Percentiles rank a stretch among this genome's conserved stretches.
Conservation (phyloP, 2,113 vertebrate species). For the Scolopax mira region DNA sequence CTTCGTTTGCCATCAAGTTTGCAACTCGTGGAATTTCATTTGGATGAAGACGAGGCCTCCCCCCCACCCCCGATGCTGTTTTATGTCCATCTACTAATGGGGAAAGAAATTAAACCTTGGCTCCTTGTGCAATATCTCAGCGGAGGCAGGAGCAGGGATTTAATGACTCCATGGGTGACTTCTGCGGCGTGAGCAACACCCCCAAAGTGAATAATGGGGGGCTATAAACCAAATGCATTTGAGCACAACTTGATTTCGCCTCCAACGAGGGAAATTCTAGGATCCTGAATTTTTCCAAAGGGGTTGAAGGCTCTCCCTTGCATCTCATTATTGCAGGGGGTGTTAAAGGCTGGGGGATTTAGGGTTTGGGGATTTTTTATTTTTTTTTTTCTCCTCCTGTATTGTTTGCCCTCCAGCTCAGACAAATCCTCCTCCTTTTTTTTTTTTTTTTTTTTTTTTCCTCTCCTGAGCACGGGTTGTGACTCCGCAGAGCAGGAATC, state of each 20-base stretch:
- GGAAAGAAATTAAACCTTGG: neutral
- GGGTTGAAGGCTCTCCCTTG: neutral
- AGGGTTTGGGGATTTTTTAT: neutral
- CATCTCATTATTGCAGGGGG: accelerated
- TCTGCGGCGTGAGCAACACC: neutral
- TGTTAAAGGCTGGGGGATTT: neutral
- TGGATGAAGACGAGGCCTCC: neutral
- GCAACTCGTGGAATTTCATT: neutral
- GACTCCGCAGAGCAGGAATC: slow-evolving; percentile 13
- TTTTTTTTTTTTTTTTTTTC: neutral
- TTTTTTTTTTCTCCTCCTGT: neutral
- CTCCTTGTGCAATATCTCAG: neutral
- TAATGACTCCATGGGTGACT: accelerated
- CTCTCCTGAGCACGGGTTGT: neutral
- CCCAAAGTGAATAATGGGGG: accelerated
- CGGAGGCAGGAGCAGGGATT: neutral
- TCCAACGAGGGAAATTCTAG: neutral
- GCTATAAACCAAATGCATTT: accelerated
- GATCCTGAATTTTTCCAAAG: no score
- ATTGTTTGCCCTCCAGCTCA: neutral
- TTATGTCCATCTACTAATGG: neutral
- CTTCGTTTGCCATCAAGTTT: neutral
- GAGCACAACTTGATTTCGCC: accelerated
- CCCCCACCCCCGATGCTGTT: neutral
- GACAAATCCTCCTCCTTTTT: neutral